Evolutionary conservation across 2,797 vertebrate genomes (phyloP), one percentile per base, ranked within the genome.

Genomic region (Oophaga sylvatica): DNA sequence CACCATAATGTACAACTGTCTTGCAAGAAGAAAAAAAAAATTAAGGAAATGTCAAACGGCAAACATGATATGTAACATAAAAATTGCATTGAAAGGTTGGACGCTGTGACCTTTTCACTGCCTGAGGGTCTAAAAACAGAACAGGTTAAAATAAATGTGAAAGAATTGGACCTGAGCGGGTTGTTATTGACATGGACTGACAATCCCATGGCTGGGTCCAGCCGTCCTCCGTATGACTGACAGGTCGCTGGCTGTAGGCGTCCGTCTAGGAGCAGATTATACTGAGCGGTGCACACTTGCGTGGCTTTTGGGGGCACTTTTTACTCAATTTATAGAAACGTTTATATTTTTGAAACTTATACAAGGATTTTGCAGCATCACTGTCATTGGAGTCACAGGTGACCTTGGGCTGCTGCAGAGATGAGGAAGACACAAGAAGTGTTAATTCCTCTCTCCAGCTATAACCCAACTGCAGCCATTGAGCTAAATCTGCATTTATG

Each of bases 1-100:
- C 19, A 41, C 19, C 19, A 60, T 48, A 31, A 22, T 62, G 20
- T 80, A 35, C 35, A 15, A 10, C 10, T 6, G 19, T 19, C 77
- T 60, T 60, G 26, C 60, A 79, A 59, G 0, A 26, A 13, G 12
- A 4, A 57, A 53, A 48, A 26, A 53, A 48, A 26, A 57, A 26
- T 48, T 31, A 5, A 45, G 73, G 17, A 84, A 79, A 79, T 79
- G 84, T 68, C 75, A 78, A 26, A 16, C n/a, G 60, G n/a, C n/a
- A 77, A 76, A 17, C 19, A 11, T 75, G 56, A 62, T 22, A 53
- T 31, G 59, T 65, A 77, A 78, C 19, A 56, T 80, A 60, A 65
- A 67, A 48, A 79, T 79, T 85, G 62, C 75, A 26, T 26, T 26
- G 26, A 26, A 26, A 26, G 26, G 26, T 26, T 26, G 26, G 26